A percentile compares a stretch with the other conserved stretches of the same genome.
phyloP scores from a whole-genome alignment of 2,113 vertebrate genomes.

The Mus musculus region DNA sequence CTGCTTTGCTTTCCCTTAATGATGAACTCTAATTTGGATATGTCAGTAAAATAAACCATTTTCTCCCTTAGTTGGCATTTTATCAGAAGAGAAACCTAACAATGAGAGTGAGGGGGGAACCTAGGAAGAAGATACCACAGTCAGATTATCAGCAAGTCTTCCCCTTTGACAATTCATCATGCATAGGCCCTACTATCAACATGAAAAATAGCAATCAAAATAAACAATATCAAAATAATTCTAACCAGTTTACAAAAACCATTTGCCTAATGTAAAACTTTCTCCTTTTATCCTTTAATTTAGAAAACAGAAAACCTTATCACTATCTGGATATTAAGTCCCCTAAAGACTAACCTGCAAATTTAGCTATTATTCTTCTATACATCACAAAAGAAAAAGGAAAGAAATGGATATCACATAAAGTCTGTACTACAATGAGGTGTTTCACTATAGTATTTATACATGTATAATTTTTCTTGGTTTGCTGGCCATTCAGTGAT shows the following conservation, averaged over 20 bases:
- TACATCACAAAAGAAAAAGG: not conserved
- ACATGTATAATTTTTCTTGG: not conserved
- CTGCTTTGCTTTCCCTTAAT: not conserved
- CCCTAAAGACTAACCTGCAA: not conserved
- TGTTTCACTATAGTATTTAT: not conserved
- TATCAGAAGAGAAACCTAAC: not conserved
- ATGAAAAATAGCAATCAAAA: constrained; percentile 34
- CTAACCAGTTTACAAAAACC: not conserved
- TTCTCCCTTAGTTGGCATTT: not conserved
- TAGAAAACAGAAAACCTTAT: not conserved
- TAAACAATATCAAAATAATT: not conserved
- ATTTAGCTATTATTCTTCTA: not conserved
- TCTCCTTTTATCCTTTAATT: not conserved
- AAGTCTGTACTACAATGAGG: not conserved
- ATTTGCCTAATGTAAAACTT: not conserved
- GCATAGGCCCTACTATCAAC: not conserved
- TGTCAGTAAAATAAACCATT: not conserved
- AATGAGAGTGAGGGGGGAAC: not conserved
- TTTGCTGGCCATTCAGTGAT: not conserved
- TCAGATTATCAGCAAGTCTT: not conserved
- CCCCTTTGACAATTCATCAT: not conserved
- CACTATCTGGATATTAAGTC: not conserved
- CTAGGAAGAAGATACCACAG: not conserved
- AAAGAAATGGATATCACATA: not conserved
- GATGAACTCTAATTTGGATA: not conserved